phyloP scores from a whole-genome alignment of 2,888 invertebrate genomes.

The Iselma pallidipennis region DNA sequence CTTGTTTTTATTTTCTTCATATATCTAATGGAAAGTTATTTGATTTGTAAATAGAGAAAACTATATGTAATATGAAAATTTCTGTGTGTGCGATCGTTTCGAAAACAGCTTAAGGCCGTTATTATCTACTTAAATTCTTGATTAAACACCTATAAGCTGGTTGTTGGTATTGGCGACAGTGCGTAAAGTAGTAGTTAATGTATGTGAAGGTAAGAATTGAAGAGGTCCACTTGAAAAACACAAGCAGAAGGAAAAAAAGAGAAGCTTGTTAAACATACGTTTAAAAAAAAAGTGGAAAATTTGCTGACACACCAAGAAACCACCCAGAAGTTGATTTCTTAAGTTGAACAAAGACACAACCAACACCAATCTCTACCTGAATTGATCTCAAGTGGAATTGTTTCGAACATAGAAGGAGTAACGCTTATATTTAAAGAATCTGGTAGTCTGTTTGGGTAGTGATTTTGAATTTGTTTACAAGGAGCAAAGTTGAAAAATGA shows the following conservation, averaged over 20 bases:
- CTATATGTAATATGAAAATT: no score
- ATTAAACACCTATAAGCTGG: constrained; percentile 31
- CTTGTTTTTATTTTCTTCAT: no score
- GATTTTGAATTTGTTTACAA: constrained; percentile 19
- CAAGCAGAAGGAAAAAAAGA: constrained; percentile 10
- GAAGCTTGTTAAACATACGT: background rate
- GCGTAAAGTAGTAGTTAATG: constrained; percentile 37
- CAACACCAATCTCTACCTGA: constrained; percentile 11
- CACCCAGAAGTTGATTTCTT: constrained; percentile 30
- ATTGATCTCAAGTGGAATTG: constrained; percentile 31
- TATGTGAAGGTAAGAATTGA: constrained; percentile 34
- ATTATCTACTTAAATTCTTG: constrained; percentile 39
- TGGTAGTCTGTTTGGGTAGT: constrained; percentile 36
- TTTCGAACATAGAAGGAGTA: constrained; percentile 3
- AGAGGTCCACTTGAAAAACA: constrained; percentile 31
- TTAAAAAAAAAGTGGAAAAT: background rate
- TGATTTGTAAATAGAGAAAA: no score
- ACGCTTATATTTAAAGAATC: constrained; percentile 25
- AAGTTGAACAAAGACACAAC: background rate
- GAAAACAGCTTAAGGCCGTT: constrained; percentile 26
- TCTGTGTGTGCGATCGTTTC: background rate
- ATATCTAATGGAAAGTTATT: no score
- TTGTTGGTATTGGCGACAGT: constrained; percentile 29
- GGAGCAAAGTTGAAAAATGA: constrained; percentile 8
- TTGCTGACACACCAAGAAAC: constrained; percentile 38